A percentile compares a stretch with the other conserved stretches of the same genome.
phyloP scores from a whole-genome alignment of 2,797 vertebrate genomes.

The Acipenser oxyrinchus region DNA sequence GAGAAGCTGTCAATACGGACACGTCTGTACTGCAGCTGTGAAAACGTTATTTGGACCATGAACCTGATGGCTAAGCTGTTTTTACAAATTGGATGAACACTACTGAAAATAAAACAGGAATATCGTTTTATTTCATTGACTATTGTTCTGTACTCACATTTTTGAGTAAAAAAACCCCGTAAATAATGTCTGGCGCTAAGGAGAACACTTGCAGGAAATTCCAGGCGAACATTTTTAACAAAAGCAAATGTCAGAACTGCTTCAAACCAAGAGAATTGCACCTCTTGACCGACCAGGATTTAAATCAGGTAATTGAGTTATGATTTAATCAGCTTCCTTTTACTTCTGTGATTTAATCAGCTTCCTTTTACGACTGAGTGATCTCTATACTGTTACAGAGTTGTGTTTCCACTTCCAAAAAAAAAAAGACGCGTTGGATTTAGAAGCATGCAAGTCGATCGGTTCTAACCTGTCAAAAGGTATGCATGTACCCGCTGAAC shows the following conservation, averaged over 20 bases:
- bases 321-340: not conserved
- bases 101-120: conserved; percentile 21
- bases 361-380: too few relatives aligned
- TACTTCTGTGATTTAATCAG: not conserved
- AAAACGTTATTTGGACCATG: conserved; percentile 37
- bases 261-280: conserved; percentile 84
- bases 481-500: too few relatives aligned
- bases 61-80: conserved; percentile 27
- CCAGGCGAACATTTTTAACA: conserved; percentile 81
- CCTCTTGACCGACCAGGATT: conserved; percentile 63
- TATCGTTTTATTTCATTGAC: not conserved
- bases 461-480: too few relatives aligned
- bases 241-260: conserved; percentile 88
- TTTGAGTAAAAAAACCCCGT: not conserved
- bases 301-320: conserved; percentile 67
- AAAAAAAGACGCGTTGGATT: too few relatives aligned
- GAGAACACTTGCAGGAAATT: conserved; percentile 74
- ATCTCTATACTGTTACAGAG: too few relatives aligned
- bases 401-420: too few relatives aligned
- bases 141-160: conserved; percentile 9
- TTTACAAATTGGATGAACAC: conserved; percentile 31
- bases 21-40: not conserved
- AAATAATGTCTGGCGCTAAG: conserved; percentile 64
- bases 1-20: not conserved
- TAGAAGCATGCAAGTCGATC: too few relatives aligned